phyloP scores from a whole-genome alignment of 2,888 invertebrate species.

The Oscheius sp. region DNA sequence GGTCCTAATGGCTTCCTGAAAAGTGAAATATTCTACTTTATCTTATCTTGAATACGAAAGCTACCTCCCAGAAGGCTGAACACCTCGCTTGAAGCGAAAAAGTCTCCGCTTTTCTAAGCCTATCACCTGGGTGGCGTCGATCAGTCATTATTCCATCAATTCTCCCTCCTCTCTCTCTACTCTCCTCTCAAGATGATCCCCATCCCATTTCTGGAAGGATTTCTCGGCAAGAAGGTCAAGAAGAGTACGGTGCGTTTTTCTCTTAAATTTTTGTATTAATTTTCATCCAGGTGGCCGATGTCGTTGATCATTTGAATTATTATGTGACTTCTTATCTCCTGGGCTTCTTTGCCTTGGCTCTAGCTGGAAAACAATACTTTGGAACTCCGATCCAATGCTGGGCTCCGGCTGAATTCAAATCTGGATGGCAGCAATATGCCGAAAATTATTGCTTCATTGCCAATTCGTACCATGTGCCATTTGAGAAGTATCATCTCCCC shows the following conservation, averaged over 20 bases:
- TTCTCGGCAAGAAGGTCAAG: constrained; percentile 60
- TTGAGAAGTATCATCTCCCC: constrained; percentile 44
- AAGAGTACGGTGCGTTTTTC: constrained; percentile 39
- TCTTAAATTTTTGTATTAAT: too few species aligned
- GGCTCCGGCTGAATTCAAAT: constrained; percentile 49
- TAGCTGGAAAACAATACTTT: constrained; percentile 76
- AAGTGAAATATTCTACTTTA: too few species aligned
- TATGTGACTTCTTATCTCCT: constrained; percentile 75
- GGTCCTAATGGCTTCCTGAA: too few species aligned
- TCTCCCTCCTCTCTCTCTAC: background rate
- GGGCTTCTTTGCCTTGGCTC: constrained; percentile 74
- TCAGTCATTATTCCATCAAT: too few species aligned
- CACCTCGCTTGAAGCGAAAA: too few species aligned
- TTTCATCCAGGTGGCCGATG: constrained; percentile 73
- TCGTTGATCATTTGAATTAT: constrained; percentile 75
- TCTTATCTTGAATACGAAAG: too few species aligned
- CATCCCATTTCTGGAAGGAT: constrained; percentile 61
- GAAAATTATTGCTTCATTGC: constrained; percentile 67
- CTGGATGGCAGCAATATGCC: constrained; percentile 54
- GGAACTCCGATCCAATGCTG: constrained; percentile 76
- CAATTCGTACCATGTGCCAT: constrained; percentile 63
- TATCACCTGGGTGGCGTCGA: too few species aligned
- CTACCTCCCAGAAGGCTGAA: too few species aligned
- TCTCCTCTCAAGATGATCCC: constrained; percentile 16
- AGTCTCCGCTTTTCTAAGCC: too few species aligned